These are phyloP conservation scores for Zeuzera pyrina DNA, from an alignment of 2,888 invertebrate genomes.

Conservation along the genomic window DNA sequence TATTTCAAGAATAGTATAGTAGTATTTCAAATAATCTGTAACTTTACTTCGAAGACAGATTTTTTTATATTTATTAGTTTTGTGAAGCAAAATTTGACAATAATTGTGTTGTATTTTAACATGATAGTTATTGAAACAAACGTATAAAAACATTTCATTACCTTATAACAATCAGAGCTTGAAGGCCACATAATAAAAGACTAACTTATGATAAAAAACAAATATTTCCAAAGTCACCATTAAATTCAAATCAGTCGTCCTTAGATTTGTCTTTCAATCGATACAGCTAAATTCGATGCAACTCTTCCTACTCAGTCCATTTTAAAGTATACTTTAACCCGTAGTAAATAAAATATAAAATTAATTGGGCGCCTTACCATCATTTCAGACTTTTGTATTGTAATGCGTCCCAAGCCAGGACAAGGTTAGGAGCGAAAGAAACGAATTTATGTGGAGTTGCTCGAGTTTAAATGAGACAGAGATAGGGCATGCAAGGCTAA, in stretches of 20 bases:
- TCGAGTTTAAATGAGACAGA: conserved; percentile 28
- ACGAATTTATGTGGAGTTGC: conserved; percentile 22
- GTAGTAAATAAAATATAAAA: conserved; percentile 33
- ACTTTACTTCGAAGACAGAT: no score
- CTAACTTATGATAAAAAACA: no score
- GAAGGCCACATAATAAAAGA: no score
- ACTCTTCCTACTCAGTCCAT: conserved; percentile 19
- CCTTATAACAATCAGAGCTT: no score
- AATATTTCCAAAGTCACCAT: conserved; percentile 25
- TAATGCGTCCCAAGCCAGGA: conserved; percentile 37
- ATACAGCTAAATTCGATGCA: conserved; percentile 38
- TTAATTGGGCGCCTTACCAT: conserved; percentile 37
- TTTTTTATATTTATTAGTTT: no score
- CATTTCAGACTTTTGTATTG: conserved; percentile 61
- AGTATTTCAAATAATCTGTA: no score
- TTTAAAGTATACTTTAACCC: conserved; percentile 24
- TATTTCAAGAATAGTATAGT: no score
- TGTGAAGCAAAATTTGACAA: no score
- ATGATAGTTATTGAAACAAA: no score
- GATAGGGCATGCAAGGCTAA: conserved; percentile 57
- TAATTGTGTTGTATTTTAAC: no score
- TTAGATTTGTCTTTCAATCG: conserved; percentile 31
- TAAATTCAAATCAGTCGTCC: conserved; percentile 49
- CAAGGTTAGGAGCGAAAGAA: conserved; percentile 51
- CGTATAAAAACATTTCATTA: no score